Base-by-base conservation (phyloP, 2,888 invertebrate species). In the Tenthredo livida region DNA sequence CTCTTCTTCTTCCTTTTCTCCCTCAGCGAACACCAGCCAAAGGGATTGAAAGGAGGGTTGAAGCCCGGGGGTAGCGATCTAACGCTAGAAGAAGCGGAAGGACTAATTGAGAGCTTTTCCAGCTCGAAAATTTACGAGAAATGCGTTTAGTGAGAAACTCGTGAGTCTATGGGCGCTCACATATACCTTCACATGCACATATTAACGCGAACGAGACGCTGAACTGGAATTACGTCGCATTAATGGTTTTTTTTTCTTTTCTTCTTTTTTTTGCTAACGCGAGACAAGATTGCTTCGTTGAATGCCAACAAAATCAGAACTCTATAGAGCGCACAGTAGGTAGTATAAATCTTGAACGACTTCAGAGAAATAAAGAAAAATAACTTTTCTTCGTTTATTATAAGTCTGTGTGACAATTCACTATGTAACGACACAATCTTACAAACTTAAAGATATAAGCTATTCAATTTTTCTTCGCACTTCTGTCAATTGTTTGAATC, bases 91-190 rank as follows among this genome's bases (percentile, higher is more conserved):
- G 80, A 29, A 50, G n/a, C 50, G 50, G 47, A 50, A 33, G 54
- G 80, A 37, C 80, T 80, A 58, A 78, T 80, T 80, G 58, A 80
- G 80, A 58, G 80, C 37, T 80, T 80, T 80, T 80, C 61, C 61
- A 80, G 40, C 58, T 80, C 40, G 61, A 61, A 61, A 80, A 80
- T 61, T 61, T 58, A n/a, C n/a, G 21, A 40, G 80, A 40, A 61
- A 80, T 61, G 25, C 80, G 80, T 80, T 61, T 37, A 80, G 61
- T 80, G 61, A 40, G 78, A 17, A 29, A 40, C 61, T 21, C 25
- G 78, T 80, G 10, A 80, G 40, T 77, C 40, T 21, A 61, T 61
- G 12, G 33, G 17, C 75, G 33, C 47, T 9, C 15, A 9, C 10
- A 17, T 77, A 40, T 29, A 40, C 37, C n/a, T 40, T 10, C 37